Evolutionary conservation across 1,140 invertebrate species (phyloP), one percentile per base, ranked within the genome.

Genomic region (Drosophila rufa): DNA sequence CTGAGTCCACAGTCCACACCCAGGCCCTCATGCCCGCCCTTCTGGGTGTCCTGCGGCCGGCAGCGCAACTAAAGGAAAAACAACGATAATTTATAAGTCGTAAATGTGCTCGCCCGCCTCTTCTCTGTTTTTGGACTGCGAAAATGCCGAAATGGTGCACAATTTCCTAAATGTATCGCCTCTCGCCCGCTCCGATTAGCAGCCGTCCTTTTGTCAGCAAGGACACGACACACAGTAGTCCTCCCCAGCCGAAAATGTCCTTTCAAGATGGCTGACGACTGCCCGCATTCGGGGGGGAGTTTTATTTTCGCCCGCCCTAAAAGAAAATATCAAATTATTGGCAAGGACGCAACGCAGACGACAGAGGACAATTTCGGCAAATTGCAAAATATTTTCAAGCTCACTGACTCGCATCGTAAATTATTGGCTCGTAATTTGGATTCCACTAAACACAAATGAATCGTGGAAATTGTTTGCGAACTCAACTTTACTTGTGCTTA

Each of bases 71-170:
- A 75, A 83, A 78, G 68, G 77, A 75, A 83, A 86, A 80, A 80
- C 83, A 87, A 86, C 90, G 79, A 90, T 91, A 90, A 92, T 91
- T 91, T 91, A 91, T 91, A 86, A 80, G 89, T 92, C 89, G 79
- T 91, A 90, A 91, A 85, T 69, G 75, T 58, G 64, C 40, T 73
- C 40, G 79, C 57, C 55, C 48, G 67, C 69, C 70, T 58, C 75
- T 73, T 65, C 33, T 68, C 25, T 25, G 66, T 53, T 42, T 53
- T 50, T 42, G 19, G 61, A 38, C 70, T 77, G 77, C 84, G 73
- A 84, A 87, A 84, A 90, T 85, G 78, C 85, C 78, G 80, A 80
- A 87, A 82, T 82, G 83, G 66, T 75, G 68, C 75, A 85, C 86
- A 85, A 79, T 85, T 90, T 89, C 81, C 85, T 73, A 90, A 89